A percentile compares a stretch with the other conserved stretches of the same genome.
Evolutionary conservation across 2,113 vertebrate genomes (phyloP).

Genomic region (Prietella phreatophila): DNA sequence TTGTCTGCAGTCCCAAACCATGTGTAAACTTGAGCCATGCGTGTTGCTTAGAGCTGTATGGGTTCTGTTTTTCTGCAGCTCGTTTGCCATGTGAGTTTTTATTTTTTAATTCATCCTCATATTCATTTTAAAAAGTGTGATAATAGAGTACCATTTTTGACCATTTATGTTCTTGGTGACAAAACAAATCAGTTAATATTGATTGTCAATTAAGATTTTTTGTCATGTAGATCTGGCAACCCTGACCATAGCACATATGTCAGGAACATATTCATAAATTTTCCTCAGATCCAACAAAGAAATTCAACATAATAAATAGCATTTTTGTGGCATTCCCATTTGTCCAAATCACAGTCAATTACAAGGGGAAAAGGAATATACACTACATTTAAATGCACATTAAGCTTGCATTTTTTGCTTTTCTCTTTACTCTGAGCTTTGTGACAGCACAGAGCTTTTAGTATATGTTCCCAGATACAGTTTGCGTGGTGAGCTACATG

Average conservation of each 20-base stretch:
- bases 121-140: neutral
- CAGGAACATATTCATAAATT: neutral
- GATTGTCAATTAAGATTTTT: neutral
- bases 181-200: neutral
- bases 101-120: neutral
- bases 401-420: neutral
- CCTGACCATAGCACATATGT: neutral
- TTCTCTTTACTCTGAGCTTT: neutral
- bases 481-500: neutral
- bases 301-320: neutral
- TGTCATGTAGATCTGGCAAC: neutral
- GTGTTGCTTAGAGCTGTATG: neutral
- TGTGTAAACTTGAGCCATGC: neutral
- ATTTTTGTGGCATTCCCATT: neutral
- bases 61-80: neutral
- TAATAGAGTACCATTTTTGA: neutral
- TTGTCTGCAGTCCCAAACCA: neutral
- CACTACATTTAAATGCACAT: neutral
- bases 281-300: neutral
- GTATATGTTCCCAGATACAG: neutral
- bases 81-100: neutral
- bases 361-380: neutral
- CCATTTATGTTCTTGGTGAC: neutral
- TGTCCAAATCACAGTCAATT: neutral
- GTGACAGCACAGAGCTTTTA: neutral